Evolutionary conservation across 2,888 invertebrate genomes (phyloP).

Genomic region (Drosophila silvestris): DNA sequence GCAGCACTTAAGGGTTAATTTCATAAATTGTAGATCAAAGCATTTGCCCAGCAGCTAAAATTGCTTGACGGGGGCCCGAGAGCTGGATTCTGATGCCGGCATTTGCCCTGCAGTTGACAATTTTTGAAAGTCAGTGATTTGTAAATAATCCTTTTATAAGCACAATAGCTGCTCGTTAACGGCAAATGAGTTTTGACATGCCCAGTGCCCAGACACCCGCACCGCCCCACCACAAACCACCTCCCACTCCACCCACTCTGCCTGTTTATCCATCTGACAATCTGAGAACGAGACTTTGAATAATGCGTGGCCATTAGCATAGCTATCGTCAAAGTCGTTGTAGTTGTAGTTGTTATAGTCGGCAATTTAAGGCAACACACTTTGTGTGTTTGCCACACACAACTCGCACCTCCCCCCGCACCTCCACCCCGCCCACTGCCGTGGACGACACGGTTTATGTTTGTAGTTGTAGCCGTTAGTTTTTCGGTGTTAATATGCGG

Average conservation of each 20-base stretch:
- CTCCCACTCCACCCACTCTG: constrained; percentile 2
- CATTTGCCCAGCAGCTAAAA: constrained; percentile 54
- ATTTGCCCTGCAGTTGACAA: constrained; percentile 82
- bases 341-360: constrained; percentile 14
- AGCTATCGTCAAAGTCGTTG: constrained; percentile 50
- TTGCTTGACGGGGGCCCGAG: constrained; percentile 11
- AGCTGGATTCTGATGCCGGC: constrained; percentile 36
- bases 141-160: constrained; percentile 84
- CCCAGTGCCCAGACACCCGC: constrained; percentile 59
- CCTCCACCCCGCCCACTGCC: too few species aligned
- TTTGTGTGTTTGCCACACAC: constrained; percentile 16
- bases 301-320: constrained; percentile 78
- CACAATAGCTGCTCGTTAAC: constrained; percentile 83
- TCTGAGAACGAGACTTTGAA: constrained; percentile 75
- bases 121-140: constrained; percentile 84
- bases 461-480: constrained; percentile 52
- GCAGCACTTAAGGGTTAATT: constrained; percentile 81
- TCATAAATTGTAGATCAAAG: constrained; percentile 82
- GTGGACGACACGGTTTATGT: neutral
- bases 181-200: constrained; percentile 81
- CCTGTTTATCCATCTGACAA: constrained; percentile 68
- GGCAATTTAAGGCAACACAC: constrained; percentile 73
- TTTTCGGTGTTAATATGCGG: constrained; percentile 75
- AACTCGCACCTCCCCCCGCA: too few species aligned
- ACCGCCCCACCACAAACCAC: neutral